phyloP scores from a whole-genome alignment of 2,888 invertebrate genomes.

The Cheilosia variabilis region DNA sequence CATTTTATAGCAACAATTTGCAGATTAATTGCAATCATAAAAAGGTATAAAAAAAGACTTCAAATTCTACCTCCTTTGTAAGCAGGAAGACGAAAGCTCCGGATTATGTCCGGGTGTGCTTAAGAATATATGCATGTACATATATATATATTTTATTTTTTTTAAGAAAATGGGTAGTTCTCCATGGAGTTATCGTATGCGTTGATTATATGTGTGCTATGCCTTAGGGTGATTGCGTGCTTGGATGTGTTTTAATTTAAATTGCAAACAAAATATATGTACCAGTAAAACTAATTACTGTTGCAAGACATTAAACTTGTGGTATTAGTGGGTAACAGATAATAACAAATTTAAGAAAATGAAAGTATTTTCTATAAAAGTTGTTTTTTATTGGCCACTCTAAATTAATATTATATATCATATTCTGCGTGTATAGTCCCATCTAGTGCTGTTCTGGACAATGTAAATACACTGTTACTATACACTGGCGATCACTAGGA shows the following conservation, averaged over 20 bases:
- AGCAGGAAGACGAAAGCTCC: constrained; percentile 18
- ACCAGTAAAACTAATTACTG: constrained; percentile 35
- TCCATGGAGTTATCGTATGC: not conserved
- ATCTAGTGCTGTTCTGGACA: too few relatives aligned
- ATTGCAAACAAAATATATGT: constrained; percentile 25
- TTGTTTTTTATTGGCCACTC: too few relatives aligned
- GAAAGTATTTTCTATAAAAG: too few relatives aligned
- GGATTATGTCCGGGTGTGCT: constrained; percentile 5
- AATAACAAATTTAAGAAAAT: not conserved
- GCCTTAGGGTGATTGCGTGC: constrained; percentile 25
- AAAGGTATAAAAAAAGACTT: constrained; percentile 17
- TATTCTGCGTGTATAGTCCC: too few relatives aligned
- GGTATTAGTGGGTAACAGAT: not conserved
- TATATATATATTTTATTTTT: not conserved
- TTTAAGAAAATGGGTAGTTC: constrained; percentile 8
- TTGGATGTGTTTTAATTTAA: constrained; percentile 21
- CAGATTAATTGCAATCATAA: constrained; percentile 52
- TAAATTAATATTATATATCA: too few relatives aligned
- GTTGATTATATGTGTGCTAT: constrained; percentile 6
- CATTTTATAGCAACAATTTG: constrained; percentile 63
- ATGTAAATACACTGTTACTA: too few relatives aligned
- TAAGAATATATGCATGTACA: not conserved
- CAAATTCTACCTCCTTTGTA: not conserved
- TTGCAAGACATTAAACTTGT: constrained; percentile 23
- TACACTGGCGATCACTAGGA: too few relatives aligned